Evolutionary conservation across 92 coral and sea anemone genomes (phyloP).

Genomic region (Epizoanthus scotinus): DNA sequence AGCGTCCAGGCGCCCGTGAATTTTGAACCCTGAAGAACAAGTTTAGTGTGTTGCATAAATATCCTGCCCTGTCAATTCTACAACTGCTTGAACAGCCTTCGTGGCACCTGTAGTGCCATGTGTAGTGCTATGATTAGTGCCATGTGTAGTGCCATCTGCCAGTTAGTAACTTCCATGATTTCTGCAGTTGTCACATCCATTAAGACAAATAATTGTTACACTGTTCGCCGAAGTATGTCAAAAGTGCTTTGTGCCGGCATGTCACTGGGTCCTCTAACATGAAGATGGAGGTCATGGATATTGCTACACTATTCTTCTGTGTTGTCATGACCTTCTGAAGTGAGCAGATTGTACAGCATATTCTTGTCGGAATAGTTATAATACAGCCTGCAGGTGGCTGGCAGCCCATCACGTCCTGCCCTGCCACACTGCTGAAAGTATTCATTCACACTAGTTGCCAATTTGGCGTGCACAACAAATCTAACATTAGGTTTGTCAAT

Average conservation of each 20-base stretch:
- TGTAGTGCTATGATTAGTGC: too few relatives aligned
- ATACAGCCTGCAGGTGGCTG: conserved; percentile 31
- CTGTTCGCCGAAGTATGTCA: conserved; percentile 41
- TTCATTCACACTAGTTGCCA: too few relatives aligned
- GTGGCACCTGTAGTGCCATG: too few relatives aligned
- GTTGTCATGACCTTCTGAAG: conserved; percentile 15
- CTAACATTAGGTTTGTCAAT: too few relatives aligned
- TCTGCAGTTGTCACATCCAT: neutral
- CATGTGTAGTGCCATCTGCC: conserved; percentile 10
- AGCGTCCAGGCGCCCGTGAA: too few relatives aligned
- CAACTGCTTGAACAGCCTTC: conserved; percentile 10
- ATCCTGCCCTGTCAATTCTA: conserved; percentile 12
- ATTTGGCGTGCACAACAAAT: too few relatives aligned
- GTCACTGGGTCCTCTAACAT: conserved; percentile 44
- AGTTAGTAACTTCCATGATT: neutral
- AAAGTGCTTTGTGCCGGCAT: conserved; percentile 32
- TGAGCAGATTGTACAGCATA: conserved; percentile 33
- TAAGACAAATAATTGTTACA: conserved; percentile 5
- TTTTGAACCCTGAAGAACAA: too few relatives aligned
- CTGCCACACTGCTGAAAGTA: neutral
- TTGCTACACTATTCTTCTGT: neutral
- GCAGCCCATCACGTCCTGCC: conserved; percentile 47
- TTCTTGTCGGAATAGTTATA: conserved; percentile 32
- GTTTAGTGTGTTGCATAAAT: neutral
- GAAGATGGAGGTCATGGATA: conserved; percentile 35